Base-by-base conservation (phyloP, 2,797 vertebrate species). In the Lepus townsendii region DNA sequence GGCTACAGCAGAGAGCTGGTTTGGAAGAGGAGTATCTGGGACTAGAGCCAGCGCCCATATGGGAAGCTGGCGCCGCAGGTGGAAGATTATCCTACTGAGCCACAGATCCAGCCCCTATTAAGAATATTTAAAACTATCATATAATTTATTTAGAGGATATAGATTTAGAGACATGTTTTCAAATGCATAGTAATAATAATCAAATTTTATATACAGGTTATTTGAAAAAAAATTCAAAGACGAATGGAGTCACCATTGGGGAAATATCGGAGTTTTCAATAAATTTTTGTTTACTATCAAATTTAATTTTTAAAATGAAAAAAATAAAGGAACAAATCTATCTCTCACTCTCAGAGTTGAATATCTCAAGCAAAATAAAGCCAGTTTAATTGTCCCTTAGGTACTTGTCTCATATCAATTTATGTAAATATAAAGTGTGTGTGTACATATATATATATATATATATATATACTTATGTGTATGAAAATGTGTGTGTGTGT, bases 231-330 rank as follows among this genome's bases (percentile, higher is more conserved):
- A 32, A 32, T 27, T 47, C 9, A 32, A 72, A 83, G 2, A 5
- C 63, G 9, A 87, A 38, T 65, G 12, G 32, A 20, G 0, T 71
- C 7, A 75, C 42, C 8, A 8, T 47, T 47, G 42, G 13, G 71
- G 27, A 27, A 11, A 4, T n/a, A 57, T 0, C 4, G 47, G 27
- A 42, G 11, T 7, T 5, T 71, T 71, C 35, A 42, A 4, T 14
- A 19, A 88, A 71, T 11, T 73, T 38, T 42, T 75, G 14, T 57
- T 57, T 77, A 60, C 12, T 60, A 1, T 1, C 26, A 22, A 47
- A 60, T 38, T 85, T 75, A 91, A 88, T 47, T 50, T 93, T 96
- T 76, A 63, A 80, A 66, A 19, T 10, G 4, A 1, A 52, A 73
- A 73, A 82, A 83, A 50, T 26, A 90, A 27, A 69, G 9, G 1